Percentiles rank a stretch among this genome's conserved stretches.
Evolutionary conservation across 37 sponge, comb jelly and placozoan genomes (phyloP).

Genomic region (Halichondria panicea): DNA sequence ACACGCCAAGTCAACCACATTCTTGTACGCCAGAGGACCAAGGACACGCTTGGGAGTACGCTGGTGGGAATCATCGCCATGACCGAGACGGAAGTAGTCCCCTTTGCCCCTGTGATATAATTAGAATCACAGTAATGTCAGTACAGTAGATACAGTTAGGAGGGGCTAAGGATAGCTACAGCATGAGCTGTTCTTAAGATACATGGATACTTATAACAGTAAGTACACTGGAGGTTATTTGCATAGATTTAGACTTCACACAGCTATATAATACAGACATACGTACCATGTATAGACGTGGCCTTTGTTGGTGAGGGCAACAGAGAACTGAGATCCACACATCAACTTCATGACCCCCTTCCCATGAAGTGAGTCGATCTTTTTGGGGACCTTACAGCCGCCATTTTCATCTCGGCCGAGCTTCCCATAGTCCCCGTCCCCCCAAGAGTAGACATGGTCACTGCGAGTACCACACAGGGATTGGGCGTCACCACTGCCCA

Average conservation of each 20-base stretch:
- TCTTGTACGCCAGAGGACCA: conserved; percentile 66
- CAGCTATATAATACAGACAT: not conserved
- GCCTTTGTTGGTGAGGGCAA: conserved; percentile 82
- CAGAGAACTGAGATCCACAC: conserved; percentile 98
- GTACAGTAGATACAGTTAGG: not conserved
- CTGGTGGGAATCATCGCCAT: conserved; percentile 85
- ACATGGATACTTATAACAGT: no score
- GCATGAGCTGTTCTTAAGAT: no score
- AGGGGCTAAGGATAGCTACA: not conserved
- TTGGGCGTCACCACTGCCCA: conserved; percentile 98
- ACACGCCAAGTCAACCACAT: conserved; percentile 79
- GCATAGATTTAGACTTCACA: not conserved
- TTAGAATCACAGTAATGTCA: no score
- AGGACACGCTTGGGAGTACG: conserved; percentile 81
- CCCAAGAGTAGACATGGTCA: conserved; percentile 89
- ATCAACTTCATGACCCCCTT: conserved; percentile 73
- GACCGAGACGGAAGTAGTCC: conserved; percentile 95
- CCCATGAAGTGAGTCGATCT: conserved; percentile 64
- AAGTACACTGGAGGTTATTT: no score
- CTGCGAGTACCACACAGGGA: conserved; percentile 69
- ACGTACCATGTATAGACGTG: conserved; percentile 93
- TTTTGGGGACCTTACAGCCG: conserved; percentile 87
- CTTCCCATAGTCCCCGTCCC: conserved; percentile 98
- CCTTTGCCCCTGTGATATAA: conserved; percentile 89
- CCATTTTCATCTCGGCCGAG: conserved; percentile 95